Conservation (phyloP, 2,113 vertebrate genomes). For the Ailurus styani region DNA sequence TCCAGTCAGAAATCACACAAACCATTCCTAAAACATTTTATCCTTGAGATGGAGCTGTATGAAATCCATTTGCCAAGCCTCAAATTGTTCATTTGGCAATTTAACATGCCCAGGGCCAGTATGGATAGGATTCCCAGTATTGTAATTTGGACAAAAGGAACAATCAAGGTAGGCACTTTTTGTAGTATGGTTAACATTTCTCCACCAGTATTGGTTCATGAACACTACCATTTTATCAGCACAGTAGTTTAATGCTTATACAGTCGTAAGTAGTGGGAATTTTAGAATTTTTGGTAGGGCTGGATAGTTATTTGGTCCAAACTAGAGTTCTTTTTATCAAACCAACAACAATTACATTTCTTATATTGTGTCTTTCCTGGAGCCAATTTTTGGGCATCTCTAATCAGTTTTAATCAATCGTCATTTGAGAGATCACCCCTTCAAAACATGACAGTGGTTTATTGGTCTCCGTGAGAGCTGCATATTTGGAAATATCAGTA, state of each 20-base stretch:
- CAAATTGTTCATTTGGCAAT: neutral
- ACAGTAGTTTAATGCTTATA: neutral
- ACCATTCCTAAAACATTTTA: neutral
- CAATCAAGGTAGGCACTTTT: neutral
- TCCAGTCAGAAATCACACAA: neutral
- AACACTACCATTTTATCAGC: neutral
- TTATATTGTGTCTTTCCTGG: neutral
- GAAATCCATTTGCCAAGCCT: neutral
- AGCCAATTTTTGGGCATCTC: neutral
- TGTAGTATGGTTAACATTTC: neutral
- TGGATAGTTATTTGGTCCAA: neutral
- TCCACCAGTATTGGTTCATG: neutral
- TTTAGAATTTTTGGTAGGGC: neutral
- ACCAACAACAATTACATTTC: neutral
- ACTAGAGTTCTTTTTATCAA: neutral
- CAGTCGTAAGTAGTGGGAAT: neutral
- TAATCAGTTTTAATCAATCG: neutral
- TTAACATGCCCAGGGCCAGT: neutral
- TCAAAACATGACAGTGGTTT: neutral
- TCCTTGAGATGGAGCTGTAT: neutral
- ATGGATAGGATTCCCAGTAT: neutral
- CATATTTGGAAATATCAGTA: neutral
- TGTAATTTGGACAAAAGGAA: neutral
- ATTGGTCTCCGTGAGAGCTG: neutral
- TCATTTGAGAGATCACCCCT: neutral